A percentile compares a stretch with the other conserved stretches of the same genome.
These are phyloP conservation scores for Calyptommatus sinebrachiatus DNA, from an alignment of 2,113 vertebrate genomes.

Conservation along the genomic window DNA sequence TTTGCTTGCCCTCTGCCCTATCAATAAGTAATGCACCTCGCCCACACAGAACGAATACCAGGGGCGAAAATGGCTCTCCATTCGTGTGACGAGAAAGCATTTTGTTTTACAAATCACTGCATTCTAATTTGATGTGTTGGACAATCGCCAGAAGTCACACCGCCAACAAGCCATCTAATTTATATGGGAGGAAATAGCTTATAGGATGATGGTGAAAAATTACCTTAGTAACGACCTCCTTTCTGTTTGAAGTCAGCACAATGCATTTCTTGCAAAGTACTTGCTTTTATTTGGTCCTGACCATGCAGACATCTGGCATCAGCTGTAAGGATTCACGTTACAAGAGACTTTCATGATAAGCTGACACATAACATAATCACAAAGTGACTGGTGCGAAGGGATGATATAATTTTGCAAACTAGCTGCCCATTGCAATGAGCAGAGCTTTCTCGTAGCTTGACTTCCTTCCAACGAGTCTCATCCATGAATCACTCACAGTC, in stretches of 20 bases:
- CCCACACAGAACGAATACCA: conserved; percentile 1
- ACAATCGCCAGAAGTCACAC: conserved; percentile 36
- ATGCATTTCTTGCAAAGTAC: conserved; percentile 1
- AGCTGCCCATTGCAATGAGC: not conserved
- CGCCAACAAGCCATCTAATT: conserved; percentile 29
- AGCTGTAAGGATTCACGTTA: not conserved
- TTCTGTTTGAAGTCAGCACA: conserved; percentile 4
- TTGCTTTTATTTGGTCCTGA: not conserved
- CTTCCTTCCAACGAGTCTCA: not conserved
- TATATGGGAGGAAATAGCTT: conserved; percentile 35
- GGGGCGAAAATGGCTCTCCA: not conserved
- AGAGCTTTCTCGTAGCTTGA: not conserved
- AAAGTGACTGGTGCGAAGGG: not conserved
- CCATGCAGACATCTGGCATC: not conserved
- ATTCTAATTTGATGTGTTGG: conserved; percentile 34
- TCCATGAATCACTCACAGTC: not conserved
- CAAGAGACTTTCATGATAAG: not conserved
- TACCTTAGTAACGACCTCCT: not conserved
- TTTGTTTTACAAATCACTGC: conserved; percentile 25
- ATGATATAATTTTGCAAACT: not conserved
- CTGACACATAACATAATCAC: not conserved
- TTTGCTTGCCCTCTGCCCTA: conserved; percentile 17
- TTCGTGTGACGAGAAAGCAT: conserved; percentile 8
- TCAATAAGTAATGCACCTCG: conserved; percentile 14
- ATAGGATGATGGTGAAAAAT: conserved; percentile 29